Conservation (phyloP, 1,140 invertebrate genomes). For the Lepidurus packardi region DNA sequence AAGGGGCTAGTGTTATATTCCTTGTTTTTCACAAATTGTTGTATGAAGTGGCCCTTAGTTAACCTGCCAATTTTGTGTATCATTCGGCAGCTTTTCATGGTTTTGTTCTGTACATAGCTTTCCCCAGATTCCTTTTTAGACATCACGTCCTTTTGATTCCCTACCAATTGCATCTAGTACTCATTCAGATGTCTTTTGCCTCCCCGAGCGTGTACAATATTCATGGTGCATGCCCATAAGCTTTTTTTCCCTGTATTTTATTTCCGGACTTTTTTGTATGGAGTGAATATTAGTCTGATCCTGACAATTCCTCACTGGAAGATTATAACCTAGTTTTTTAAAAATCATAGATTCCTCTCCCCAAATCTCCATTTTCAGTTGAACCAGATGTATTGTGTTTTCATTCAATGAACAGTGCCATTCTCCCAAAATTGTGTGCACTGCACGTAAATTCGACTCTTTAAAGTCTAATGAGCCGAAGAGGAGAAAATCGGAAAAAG, state of each 20-base stretch:
- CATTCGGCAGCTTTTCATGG: not conserved
- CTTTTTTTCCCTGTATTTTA: not conserved
- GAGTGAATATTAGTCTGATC: not conserved
- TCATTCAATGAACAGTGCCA: constrained; percentile 19
- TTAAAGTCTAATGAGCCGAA: too few species aligned
- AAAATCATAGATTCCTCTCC: too few species aligned
- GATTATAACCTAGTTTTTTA: too few species aligned
- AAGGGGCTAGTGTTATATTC: constrained; percentile 1
- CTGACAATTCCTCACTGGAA: not conserved
- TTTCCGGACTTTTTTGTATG: not conserved
- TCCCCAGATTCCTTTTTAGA: not conserved
- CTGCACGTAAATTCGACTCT: not conserved
- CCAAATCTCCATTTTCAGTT: not conserved
- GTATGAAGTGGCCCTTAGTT: not conserved
- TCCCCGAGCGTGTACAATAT: not conserved
- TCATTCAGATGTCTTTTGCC: not conserved
- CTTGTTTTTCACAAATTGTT: not conserved
- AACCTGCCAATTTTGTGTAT: not conserved
- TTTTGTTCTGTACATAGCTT: not conserved
- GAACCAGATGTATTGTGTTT: constrained; percentile 10
- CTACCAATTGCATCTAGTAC: not conserved
- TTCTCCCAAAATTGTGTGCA: not conserved
- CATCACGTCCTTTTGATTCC: not conserved
- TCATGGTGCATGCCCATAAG: constrained; percentile 2
- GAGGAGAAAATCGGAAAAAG: not conserved